Percentiles rank a stretch among this genome's conserved stretches.
phyloP scores from a whole-genome alignment of 2,797 vertebrate species.

The Alectoris magna region DNA sequence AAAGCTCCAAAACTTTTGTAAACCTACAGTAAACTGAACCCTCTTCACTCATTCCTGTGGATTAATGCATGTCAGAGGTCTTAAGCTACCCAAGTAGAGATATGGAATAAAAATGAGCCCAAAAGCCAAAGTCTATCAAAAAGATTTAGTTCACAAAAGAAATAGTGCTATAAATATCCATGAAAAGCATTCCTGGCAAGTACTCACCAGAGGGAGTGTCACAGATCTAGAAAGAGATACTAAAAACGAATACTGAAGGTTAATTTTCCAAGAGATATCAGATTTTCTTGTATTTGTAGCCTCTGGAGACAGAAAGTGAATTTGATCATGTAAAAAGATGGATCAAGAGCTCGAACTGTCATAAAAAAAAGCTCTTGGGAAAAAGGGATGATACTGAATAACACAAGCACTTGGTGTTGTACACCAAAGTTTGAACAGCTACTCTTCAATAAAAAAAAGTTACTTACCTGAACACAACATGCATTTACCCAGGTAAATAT shows the following conservation, averaged over 20 bases:
- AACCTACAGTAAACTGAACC: background rate
- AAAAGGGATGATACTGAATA: background rate
- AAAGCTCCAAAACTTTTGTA: background rate
- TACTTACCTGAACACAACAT: background rate
- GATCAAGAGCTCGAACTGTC: slow-evolving; percentile 20
- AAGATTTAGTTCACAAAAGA: slow-evolving; percentile 26
- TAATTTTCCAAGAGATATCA: slow-evolving; percentile 56
- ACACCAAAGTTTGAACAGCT: background rate
- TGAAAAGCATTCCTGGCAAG: slow-evolving; percentile 53
- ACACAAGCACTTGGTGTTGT: background rate
- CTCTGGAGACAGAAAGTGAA: slow-evolving; percentile 31
- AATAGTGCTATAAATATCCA: slow-evolving; percentile 62
- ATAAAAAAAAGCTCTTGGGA: background rate
- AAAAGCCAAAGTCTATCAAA: slow-evolving; percentile 59
- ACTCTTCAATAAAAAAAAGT: background rate
- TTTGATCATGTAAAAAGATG: background rate
- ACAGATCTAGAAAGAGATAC: slow-evolving; percentile 56
- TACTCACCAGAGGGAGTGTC: slow-evolving; percentile 40
- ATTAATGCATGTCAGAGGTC: slow-evolving; percentile 26
- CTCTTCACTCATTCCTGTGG: slow-evolving; percentile 12
- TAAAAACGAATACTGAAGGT: slow-evolving; percentile 38
- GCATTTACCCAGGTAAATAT: background rate
- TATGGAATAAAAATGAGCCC: slow-evolving; percentile 42
- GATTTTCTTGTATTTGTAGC: slow-evolving; percentile 37
- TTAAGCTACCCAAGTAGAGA: slow-evolving; percentile 27